Base-by-base conservation (phyloP, 2,888 invertebrate genomes). In the Drosophila emarginata region DNA sequence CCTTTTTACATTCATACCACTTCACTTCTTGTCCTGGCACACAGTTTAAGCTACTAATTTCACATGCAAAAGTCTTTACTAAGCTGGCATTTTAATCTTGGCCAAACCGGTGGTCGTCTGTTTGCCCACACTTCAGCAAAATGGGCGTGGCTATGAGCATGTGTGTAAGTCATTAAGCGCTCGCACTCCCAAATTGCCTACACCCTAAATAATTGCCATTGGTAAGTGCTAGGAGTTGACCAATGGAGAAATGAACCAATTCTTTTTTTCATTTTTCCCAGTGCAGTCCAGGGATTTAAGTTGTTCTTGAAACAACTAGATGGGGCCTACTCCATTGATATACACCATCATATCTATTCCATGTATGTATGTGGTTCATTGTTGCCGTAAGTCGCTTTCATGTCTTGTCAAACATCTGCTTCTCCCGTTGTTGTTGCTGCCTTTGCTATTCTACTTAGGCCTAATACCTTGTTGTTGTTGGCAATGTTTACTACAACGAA, bases 81-180 rank as follows among this genome's bases (percentile, higher is more conserved):
- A 86, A 88, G 88, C 88, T 76, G 88, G 88, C 85, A 79, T 88
- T 86, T 87, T 85, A 85, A 85, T 85, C 84, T 88, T 80, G 75
- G 74, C 87, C 87, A 76, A 83, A 74, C 45, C 72, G 74, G 79
- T 75, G 60, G 74, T 59, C 7, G 28, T 40, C 18, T 14, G 5
- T 6, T 21, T 1, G 9, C 61, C 40, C 15, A 36, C 40, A 32
- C 32, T 32, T 32, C 32, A 32, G 9, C 15, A 15, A 56, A 60
- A 45, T 62, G 71, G 78, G 74, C 74, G 64, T 74, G 79, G 82
- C 67, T 58, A 61, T 73, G 74, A 77, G 74, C 66, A 60, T 78
- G 45, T 45, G 45, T 45, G 88, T 86, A 80, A 77, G 88, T 85
- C 88, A 86, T 88, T 85, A 85, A 86, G 88, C 77, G 71, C 77